A percentile compares a stretch with the other conserved stretches of the same genome.
Conservation (phyloP, 2,888 invertebrate genomes). For the Crematogaster levior region DNA sequence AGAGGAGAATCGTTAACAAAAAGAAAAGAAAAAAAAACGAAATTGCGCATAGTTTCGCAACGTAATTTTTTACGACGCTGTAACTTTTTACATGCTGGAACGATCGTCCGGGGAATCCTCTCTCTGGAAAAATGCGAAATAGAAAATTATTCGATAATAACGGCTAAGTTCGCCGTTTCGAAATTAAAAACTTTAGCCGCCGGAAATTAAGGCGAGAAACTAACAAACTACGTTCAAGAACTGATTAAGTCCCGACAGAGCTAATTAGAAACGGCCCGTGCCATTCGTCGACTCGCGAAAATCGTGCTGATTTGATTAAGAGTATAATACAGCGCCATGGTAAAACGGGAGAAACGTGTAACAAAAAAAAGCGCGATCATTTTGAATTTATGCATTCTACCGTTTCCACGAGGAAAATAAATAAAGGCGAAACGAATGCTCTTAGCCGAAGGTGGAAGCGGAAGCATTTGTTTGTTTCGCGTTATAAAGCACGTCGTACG, state of each 20-base stretch:
- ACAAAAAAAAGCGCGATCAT: constrained; percentile 4
- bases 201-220: constrained; percentile 35
- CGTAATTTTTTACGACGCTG: constrained; percentile 28
- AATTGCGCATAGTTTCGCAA: constrained; percentile 2
- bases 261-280: constrained; percentile 16
- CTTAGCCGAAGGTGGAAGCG: not conserved
- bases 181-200: constrained; percentile 39
- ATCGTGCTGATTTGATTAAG: not conserved
- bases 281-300: not conserved
- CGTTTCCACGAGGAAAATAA: not conserved
- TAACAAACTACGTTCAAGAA: constrained; percentile 29
- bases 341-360: not conserved
- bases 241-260: constrained; percentile 32
- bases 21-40: not conserved
- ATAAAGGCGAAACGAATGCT: constrained; percentile 25
- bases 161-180: constrained; percentile 13
- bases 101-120: not conserved
- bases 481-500: constrained; percentile 24
- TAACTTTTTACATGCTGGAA: constrained; percentile 24
- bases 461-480: constrained; percentile 29
- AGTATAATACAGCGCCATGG: too few relatives aligned
- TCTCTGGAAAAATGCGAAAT: constrained; percentile 23
- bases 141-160: constrained; percentile 47
- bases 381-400: constrained; percentile 10
- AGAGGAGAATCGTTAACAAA: not conserved